These are phyloP conservation scores for Antennarius striatus DNA, from an alignment of 2,113 vertebrate genomes.

Conservation along the genomic window DNA sequence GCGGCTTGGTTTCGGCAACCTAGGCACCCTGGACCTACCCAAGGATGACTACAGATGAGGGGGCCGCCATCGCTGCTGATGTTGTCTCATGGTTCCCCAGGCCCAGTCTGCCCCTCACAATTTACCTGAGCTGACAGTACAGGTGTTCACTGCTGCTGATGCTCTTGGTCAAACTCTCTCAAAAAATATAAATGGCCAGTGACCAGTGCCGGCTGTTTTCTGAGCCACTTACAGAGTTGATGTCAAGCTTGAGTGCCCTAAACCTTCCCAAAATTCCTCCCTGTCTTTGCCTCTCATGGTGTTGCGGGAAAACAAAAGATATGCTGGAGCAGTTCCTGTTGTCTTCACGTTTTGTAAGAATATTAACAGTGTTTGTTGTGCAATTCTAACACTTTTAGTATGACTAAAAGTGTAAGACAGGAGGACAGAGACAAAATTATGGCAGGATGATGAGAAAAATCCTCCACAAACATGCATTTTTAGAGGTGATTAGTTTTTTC, in stretches of 20 bases:
- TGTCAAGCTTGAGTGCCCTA: constrained; percentile 69
- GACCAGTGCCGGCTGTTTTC: constrained; percentile 31
- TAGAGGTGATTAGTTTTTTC: constrained; percentile 42
- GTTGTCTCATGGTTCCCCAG: constrained; percentile 18
- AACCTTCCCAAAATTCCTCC: constrained; percentile 22
- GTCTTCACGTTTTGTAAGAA: constrained; percentile 81
- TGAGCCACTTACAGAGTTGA: constrained; percentile 60
- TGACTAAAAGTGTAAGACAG: constrained; percentile 69
- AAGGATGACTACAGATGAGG: constrained; percentile 99
- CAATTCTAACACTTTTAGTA: constrained; percentile 83
- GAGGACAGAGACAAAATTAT: constrained; percentile 47
- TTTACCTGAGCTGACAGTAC: constrained; percentile 34
- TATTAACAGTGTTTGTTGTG: constrained; percentile 84
- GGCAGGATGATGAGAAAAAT: constrained; percentile 55
- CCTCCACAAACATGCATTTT: constrained; percentile 61
- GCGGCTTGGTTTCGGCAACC: constrained; percentile 93
- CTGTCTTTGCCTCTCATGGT: constrained; percentile 66
- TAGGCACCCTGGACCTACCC: constrained; percentile 92
- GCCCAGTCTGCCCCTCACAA: constrained; percentile 37
- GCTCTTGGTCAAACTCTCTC: constrained; percentile 36
- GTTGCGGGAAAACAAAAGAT: constrained; percentile 74
- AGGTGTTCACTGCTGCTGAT: constrained; percentile 85
- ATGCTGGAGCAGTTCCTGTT: constrained; percentile 85
- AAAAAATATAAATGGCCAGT: constrained; percentile 12
- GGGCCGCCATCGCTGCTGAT: constrained; percentile 29